A percentile compares a stretch with the other conserved stretches of the same genome.
These are phyloP conservation scores for Coelogynopora nodosa DNA, from an alignment of 2,888 invertebrate genomes.

Conservation along the genomic window DNA sequence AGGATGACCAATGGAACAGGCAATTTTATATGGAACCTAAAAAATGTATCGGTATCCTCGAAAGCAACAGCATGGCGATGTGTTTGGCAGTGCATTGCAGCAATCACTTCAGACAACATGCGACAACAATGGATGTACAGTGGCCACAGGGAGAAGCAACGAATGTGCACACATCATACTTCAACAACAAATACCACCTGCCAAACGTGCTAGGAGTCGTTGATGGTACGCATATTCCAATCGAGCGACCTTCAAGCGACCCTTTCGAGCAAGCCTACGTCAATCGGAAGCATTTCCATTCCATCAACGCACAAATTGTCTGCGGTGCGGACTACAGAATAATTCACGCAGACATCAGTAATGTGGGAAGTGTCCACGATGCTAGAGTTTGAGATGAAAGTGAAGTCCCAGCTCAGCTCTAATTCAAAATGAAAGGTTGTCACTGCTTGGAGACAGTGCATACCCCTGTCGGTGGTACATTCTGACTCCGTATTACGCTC, in stretches of 20 bases:
- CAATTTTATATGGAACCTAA: too few species aligned
- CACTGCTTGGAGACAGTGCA: constrained; percentile 45
- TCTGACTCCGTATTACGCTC: constrained; percentile 43
- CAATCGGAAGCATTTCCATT: constrained; percentile 49
- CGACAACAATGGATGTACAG: too few species aligned
- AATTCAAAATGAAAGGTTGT: neutral
- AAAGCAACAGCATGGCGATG: too few species aligned
- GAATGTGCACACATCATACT: neutral
- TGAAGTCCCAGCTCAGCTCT: constrained; percentile 36
- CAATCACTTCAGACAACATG: too few species aligned
- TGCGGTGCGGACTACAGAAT: constrained; percentile 46
- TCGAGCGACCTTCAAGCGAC: constrained; percentile 46
- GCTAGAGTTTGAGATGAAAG: constrained; percentile 46
- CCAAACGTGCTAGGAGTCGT: constrained; percentile 50
- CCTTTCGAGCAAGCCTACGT: constrained; percentile 47
- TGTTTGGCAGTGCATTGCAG: too few species aligned
- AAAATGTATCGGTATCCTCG: too few species aligned
- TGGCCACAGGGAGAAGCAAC: neutral
- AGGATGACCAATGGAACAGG: too few species aligned
- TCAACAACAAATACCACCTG: constrained; percentile 41
- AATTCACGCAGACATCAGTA: constrained; percentile 47
- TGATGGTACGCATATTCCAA: constrained; percentile 50
- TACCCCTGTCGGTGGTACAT: constrained; percentile 44
- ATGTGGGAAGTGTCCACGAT: constrained; percentile 50
- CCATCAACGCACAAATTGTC: constrained; percentile 51